Base-by-base conservation (phyloP, 2,888 invertebrate species). In the Scaptomyza reducta region DNA sequence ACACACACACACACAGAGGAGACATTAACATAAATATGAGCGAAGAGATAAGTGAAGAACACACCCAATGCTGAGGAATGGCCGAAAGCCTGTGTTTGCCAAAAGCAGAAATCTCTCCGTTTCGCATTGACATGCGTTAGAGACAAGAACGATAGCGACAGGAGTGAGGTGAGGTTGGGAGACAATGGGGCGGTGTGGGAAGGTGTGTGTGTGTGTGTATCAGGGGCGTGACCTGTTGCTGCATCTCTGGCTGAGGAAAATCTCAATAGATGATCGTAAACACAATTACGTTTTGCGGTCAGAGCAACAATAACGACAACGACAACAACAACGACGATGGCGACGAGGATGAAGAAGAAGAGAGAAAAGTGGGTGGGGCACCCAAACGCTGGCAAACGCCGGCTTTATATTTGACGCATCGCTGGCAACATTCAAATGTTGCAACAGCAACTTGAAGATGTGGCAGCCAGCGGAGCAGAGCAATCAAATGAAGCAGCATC, bases 21-120 rank as follows among this genome's bases (percentile, higher is more conserved):
- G 68, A 71, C 85, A 87, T 82, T 82, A 82, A 87, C 82, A 82
- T 82, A 82, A 82, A 82, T 82, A 82, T 82, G 82, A 87, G 82
- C 68, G 50, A 68, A 66, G 10, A 87, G 87, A 87, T 87, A 82
- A 85, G 79, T 85, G 69, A 65, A 65, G 77, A 87, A 76, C 73
- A 60, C 59, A 79, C 77, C 77, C 55, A 35, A 58, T 55, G 53
- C 63, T 65, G 59, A 49, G 60, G 46, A 79, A 78, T 64, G 68
- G 46, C 46, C 18, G 61, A 75, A 78, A 70, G 59, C 18, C 55
- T 54, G 14, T 16, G 40, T 60, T 33, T 61, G 58, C 61, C 61
- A 44, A 55, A 45, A 41, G 61, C 56, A 64, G 50, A 25, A 25
- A 50, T 22, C 49, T 22, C 49, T 49, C 45, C 51, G 38, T 25